Percentiles rank a stretch among this genome's conserved stretches.
These are phyloP conservation scores for Amphiprion clarkii DNA, from an alignment of 2,797 vertebrate genomes.

Conservation along the genomic window DNA sequence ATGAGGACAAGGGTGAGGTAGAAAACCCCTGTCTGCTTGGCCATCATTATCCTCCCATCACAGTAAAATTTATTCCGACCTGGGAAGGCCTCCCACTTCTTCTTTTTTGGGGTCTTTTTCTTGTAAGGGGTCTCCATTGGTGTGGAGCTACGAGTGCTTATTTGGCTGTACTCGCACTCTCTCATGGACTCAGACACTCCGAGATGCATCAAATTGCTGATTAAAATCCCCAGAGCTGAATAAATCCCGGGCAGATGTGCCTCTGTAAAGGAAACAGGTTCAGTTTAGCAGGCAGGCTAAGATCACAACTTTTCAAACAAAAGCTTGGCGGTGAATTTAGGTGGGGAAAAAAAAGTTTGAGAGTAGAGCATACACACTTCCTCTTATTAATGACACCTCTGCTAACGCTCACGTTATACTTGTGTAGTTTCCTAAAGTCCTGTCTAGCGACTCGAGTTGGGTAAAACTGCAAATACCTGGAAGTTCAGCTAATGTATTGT, in stretches of 20 bases:
- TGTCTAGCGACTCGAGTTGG: background rate
- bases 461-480: background rate
- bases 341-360: slow-evolving; percentile 35
- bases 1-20: slow-evolving; percentile 97
- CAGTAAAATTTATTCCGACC: slow-evolving; percentile 98
- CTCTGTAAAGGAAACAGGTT: slow-evolving; percentile 58
- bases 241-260: slow-evolving; percentile 65
- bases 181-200: slow-evolving; percentile 94
- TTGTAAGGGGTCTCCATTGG: slow-evolving; percentile 98
- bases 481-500: slow-evolving; percentile 1
- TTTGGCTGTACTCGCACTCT: slow-evolving; percentile 98
- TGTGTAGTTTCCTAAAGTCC: background rate
- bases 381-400: slow-evolving; percentile 32
- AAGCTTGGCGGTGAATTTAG: background rate
- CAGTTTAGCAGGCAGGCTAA: slow-evolving; percentile 17
- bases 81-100: slow-evolving; percentile 97
- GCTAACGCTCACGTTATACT: background rate
- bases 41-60: slow-evolving; percentile 99
- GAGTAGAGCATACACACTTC: slow-evolving; percentile 44
- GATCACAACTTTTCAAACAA: slow-evolving; percentile 16
- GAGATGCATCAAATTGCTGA: slow-evolving; percentile 90
- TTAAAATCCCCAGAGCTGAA: slow-evolving; percentile 63
- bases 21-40: slow-evolving; percentile 97
- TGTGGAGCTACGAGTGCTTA: slow-evolving; percentile 96
- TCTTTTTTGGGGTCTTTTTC: slow-evolving; percentile 91